Percentiles rank a stretch among this genome's conserved stretches.
These are phyloP conservation scores for Philopotamus ludificatus DNA, from an alignment of 1,140 invertebrate genomes.

Conservation along the genomic window DNA sequence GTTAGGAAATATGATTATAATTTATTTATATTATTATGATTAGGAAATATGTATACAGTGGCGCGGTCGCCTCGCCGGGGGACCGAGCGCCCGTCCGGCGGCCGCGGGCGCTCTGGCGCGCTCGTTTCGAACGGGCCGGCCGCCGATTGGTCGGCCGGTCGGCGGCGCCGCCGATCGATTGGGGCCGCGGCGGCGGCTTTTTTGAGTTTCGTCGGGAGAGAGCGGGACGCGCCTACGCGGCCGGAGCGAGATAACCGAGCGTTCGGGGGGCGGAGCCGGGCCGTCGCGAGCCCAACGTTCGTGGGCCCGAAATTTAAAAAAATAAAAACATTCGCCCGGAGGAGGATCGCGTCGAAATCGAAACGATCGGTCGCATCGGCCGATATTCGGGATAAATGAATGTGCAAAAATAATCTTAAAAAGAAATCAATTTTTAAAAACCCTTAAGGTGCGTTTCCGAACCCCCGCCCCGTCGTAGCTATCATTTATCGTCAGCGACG, in stretches of 20 bases:
- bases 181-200: conserved; percentile 59
- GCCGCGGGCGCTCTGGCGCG: neutral
- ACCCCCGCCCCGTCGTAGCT: no score
- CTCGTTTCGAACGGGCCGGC: neutral
- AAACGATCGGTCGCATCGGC: no score
- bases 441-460: no score
- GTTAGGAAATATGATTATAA: no score
- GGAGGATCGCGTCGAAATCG: no score
- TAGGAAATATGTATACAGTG: no score
- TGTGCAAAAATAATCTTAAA: no score
- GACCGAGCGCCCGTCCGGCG: neutral
- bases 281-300: neutral
- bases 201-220: conserved; percentile 62
- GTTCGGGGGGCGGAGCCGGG: neutral
- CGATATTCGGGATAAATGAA: no score
- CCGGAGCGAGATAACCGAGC: neutral
- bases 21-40: no score
- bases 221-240: conserved; percentile 14
- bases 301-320: conserved; percentile 3
- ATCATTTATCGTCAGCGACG: no score
- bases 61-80: conserved; percentile 23
- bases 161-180: neutral
- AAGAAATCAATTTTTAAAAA: no score
- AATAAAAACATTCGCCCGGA: no score
- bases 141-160: neutral